Percentiles rank a stretch among this genome's conserved stretches.
Evolutionary conservation across 2,113 vertebrate genomes (phyloP).

Genomic region (Dicerorhinus sumatrensis): DNA sequence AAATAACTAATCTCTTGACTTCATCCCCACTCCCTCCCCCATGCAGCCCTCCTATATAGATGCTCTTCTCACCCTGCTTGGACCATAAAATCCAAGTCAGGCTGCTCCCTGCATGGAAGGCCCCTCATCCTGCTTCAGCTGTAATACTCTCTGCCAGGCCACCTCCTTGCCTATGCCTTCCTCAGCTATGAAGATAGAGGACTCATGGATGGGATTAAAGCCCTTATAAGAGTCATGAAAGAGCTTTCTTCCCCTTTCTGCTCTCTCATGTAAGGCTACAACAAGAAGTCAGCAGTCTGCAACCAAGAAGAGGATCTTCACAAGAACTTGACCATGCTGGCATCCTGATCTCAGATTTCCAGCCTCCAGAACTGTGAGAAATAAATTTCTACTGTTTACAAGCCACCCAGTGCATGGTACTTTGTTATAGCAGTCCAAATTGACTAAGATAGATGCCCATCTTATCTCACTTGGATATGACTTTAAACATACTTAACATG

Average conservation of each 20-base stretch:
- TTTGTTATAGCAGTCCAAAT: background rate
- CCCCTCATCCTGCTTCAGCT: background rate
- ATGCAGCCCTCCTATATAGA: background rate
- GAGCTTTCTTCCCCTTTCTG: background rate
- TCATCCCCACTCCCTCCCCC: background rate
- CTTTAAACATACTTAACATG: background rate
- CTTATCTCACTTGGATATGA: background rate
- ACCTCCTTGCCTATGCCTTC: background rate
- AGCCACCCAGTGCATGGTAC: background rate
- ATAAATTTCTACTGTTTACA: background rate
- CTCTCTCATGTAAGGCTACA: background rate
- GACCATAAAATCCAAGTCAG: background rate
- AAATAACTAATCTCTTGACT: background rate
- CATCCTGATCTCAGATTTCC: background rate
- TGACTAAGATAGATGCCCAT: background rate
- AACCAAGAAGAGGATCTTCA: background rate
- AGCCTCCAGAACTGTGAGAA: background rate
- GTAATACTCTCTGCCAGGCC: background rate
- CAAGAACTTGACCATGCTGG: background rate
- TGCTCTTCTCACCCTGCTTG: background rate
- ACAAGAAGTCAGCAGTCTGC: background rate
- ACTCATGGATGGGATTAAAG: background rate
- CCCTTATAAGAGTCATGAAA: background rate
- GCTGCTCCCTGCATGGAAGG: background rate
- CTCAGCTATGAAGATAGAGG: background rate